Percentiles rank a stretch among this genome's conserved stretches.
These are phyloP conservation scores for Oscheius sp. DNA, from an alignment of 2,888 invertebrate species.

Conservation along the genomic window DNA sequence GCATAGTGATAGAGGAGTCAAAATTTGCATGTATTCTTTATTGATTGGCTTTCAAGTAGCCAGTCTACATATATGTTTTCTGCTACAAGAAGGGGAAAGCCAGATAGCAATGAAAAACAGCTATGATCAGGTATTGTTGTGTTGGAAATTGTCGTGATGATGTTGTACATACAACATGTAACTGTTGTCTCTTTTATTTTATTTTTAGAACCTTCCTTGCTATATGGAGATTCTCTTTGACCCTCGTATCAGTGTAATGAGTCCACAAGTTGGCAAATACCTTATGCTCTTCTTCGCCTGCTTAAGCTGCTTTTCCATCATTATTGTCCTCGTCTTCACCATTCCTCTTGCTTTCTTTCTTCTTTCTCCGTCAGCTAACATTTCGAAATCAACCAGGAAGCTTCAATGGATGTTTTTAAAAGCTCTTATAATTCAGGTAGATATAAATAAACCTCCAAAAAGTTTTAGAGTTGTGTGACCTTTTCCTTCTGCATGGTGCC, in stretches of 20 bases:
- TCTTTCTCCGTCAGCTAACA: background rate
- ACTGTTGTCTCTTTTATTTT: background rate
- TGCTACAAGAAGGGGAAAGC: background rate
- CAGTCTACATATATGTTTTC: background rate
- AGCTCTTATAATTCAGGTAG: background rate
- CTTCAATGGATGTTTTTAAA: background rate
- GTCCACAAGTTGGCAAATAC: background rate
- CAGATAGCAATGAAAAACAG: background rate
- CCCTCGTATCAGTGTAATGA: background rate
- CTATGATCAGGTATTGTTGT: background rate
- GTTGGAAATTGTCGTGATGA: background rate
- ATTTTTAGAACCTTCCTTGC: background rate
- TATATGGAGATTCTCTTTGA: background rate
- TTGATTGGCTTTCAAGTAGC: background rate
- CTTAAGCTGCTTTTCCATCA: background rate
- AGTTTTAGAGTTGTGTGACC: background rate
- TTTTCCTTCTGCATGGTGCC: background rate
- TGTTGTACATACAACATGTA: background rate
- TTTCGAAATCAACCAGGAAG: background rate
- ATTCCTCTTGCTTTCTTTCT: background rate
- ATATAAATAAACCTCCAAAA: background rate
- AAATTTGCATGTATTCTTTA: background rate
- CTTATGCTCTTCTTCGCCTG: background rate
- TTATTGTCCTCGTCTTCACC: background rate
- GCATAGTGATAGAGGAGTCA: background rate